Conservation (phyloP, 2,888 invertebrate species). For the Agriopis marginaria region DNA sequence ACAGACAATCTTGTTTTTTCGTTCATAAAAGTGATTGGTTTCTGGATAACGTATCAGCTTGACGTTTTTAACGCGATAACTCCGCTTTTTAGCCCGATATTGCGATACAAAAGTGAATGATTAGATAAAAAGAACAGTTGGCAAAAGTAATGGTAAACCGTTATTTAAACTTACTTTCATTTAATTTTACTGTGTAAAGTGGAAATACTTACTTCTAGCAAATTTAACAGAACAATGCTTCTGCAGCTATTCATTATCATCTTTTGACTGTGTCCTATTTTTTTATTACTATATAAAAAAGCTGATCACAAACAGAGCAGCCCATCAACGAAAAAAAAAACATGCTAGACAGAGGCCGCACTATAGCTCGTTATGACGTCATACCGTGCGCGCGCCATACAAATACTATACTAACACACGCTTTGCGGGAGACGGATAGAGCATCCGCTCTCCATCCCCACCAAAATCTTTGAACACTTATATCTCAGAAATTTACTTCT, state of each 20-base stretch:
- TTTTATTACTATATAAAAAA: too few species aligned
- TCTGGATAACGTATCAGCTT: slow-evolving; percentile 36
- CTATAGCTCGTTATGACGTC: too few species aligned
- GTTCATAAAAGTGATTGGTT: slow-evolving; percentile 12
- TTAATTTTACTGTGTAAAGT: background rate
- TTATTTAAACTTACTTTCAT: background rate
- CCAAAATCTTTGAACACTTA: too few species aligned
- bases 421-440: too few species aligned
- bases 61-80: slow-evolving; percentile 37
- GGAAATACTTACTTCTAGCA: background rate
- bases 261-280: too few species aligned
- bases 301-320: too few species aligned
- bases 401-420: too few species aligned
- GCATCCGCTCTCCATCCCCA: too few species aligned
- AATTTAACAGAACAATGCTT: background rate
- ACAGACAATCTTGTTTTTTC: slow-evolving; percentile 26
- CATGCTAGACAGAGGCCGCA: too few species aligned
- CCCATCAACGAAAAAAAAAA: too few species aligned
- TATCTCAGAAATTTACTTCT: too few species aligned
- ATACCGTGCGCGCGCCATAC: too few species aligned
- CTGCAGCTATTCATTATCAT: background rate
- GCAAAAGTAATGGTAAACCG: background rate
- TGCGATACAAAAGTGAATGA: slow-evolving; percentile 38
- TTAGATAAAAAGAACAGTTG: slow-evolving; percentile 35
- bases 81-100: slow-evolving; percentile 24